phyloP scores from a whole-genome alignment of 2,113 vertebrate genomes.

The Channa argus region DNA sequence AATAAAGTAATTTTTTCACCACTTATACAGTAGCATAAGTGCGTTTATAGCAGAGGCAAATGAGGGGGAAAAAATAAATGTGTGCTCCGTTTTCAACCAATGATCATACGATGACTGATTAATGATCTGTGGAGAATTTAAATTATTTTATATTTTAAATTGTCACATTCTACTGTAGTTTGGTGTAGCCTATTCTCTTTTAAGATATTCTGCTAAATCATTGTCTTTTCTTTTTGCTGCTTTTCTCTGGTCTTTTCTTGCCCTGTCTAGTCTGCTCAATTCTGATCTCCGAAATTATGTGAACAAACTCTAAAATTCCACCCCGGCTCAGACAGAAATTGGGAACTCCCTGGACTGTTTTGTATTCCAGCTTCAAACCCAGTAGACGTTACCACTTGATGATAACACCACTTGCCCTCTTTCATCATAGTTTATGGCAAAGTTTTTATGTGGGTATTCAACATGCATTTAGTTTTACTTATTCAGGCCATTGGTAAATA shows the following conservation, averaged over 20 bases:
- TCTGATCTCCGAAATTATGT: conserved; percentile 2
- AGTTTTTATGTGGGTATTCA: conserved; percentile 35
- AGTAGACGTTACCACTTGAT: conserved; percentile 41
- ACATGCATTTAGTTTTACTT: conserved; percentile 34
- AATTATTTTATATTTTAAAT: conserved; percentile 8
- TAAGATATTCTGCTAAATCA: neutral
- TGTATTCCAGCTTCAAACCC: conserved; percentile 29
- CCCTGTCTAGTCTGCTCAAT: conserved; percentile 10
- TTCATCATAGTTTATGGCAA: conserved; percentile 25
- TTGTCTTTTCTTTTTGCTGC: neutral
- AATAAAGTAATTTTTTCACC: no score
- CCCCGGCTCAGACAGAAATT: conserved; percentile 2
- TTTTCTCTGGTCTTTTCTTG: neutral
- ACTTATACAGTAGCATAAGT: no score
- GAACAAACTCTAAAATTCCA: conserved; percentile 20
- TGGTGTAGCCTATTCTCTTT: conserved; percentile 5
- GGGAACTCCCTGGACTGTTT: conserved; percentile 28
- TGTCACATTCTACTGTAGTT: neutral
- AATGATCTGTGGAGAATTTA: conserved; percentile 17
- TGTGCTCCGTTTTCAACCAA: neutral
- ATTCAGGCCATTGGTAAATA: conserved; percentile 32
- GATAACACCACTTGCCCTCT: conserved; percentile 39
- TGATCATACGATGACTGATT: neutral
- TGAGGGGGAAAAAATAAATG: no score
- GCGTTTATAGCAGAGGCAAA: no score